phyloP scores from a whole-genome alignment of 2,888 invertebrate genomes.

The Drosophila acutilabella region DNA sequence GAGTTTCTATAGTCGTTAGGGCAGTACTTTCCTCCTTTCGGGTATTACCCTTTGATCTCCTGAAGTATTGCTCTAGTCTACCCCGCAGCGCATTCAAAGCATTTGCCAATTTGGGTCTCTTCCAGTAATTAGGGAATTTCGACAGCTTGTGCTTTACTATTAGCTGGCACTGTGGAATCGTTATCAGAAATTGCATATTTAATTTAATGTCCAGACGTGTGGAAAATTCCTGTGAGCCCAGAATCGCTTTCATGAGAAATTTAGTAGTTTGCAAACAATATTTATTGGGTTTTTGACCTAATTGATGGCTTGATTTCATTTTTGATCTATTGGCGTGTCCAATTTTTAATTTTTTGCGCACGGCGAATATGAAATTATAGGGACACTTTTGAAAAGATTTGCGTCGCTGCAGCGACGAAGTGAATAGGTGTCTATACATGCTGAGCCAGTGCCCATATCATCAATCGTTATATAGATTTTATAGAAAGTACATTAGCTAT shows the following conservation, averaged over 20 bases:
- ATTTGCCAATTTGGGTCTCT: neutral
- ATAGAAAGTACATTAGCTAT: too few relatives aligned
- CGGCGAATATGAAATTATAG: constrained; percentile 17
- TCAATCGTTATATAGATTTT: too few relatives aligned
- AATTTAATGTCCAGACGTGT: constrained; percentile 3
- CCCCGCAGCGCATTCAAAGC: neutral
- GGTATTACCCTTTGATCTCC: too few relatives aligned
- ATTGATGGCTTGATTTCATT: neutral
- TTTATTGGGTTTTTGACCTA: neutral
- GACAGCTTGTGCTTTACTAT: too few relatives aligned
- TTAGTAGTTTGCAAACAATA: constrained; percentile 7
- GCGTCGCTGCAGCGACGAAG: constrained; percentile 2
- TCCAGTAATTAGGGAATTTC: neutral
- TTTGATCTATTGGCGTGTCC: neutral
- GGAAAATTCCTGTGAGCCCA: neutral
- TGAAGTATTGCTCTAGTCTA: too few relatives aligned
- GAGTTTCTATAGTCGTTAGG: neutral
- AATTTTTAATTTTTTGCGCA: constrained; percentile 6
- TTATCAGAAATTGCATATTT: constrained; percentile 1
- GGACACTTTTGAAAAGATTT: constrained; percentile 10
- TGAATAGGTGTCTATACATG: constrained; percentile 5
- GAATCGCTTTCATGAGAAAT: neutral
- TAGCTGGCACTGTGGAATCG: constrained; percentile 1
- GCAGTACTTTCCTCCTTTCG: neutral
- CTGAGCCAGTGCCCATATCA: neutral